A percentile compares a stretch with the other conserved stretches of the same genome.
Conservation (phyloP, 2,888 invertebrate species). For the Agrotis exclamationis region DNA sequence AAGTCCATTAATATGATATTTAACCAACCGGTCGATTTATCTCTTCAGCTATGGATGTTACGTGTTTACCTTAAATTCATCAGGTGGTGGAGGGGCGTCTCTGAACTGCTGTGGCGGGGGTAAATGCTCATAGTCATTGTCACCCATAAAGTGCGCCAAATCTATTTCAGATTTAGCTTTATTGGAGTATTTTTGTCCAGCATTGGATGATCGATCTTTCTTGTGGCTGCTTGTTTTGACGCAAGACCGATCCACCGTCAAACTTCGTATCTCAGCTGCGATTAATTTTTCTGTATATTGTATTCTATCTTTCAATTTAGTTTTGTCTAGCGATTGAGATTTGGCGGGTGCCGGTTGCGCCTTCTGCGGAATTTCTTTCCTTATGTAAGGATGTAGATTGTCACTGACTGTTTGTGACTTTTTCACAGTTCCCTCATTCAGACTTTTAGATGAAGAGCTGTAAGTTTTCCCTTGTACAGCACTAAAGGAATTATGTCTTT, state of each 20-base stretch:
- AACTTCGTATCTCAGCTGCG: slow-evolving; percentile 87
- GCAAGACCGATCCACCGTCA: slow-evolving; percentile 84
- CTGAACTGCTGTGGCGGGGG: slow-evolving; percentile 97
- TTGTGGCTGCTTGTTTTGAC: slow-evolving; percentile 71
- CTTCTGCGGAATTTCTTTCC: slow-evolving; percentile 86
- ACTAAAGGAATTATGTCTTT: slow-evolving; percentile 88
- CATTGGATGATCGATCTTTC: slow-evolving; percentile 74
- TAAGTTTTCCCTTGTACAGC: slow-evolving; percentile 86
- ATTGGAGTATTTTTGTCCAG: slow-evolving; percentile 81
- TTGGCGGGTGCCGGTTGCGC: slow-evolving; percentile 72
- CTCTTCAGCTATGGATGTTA: slow-evolving; percentile 29
- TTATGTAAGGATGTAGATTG: slow-evolving; percentile 89
- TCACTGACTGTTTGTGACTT: slow-evolving; percentile 88
- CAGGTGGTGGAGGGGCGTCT: slow-evolving; percentile 95
- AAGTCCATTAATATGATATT: slow-evolving; percentile 46
- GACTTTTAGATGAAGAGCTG: slow-evolving; percentile 74
- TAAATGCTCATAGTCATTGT: slow-evolving; percentile 93
- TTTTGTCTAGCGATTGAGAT: slow-evolving; percentile 77
- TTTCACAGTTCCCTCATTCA: slow-evolving; percentile 83
- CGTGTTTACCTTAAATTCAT: slow-evolving; percentile 91
- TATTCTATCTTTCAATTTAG: slow-evolving; percentile 86
- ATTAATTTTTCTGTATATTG: slow-evolving; percentile 88
- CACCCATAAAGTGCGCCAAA: slow-evolving; percentile 89
- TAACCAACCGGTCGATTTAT: not conserved
- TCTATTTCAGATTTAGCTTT: slow-evolving; percentile 92